Conservation (phyloP, 2,113 vertebrate genomes). For the Oxyura jamaicensis region DNA sequence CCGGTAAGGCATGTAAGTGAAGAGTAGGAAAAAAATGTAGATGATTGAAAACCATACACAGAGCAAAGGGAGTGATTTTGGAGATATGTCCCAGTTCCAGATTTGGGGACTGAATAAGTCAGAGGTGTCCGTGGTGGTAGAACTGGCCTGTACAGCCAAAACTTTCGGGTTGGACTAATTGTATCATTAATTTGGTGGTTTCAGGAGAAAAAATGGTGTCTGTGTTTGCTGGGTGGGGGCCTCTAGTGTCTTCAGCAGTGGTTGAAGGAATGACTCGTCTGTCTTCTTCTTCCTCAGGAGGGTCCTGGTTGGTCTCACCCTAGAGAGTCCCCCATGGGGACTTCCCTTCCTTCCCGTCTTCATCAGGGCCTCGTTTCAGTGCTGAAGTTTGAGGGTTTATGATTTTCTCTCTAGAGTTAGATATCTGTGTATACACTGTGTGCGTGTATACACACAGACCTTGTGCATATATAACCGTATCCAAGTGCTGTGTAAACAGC, state of each 20-base stretch:
- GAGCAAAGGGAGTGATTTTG: neutral
- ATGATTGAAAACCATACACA: neutral
- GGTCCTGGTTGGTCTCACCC: accelerated
- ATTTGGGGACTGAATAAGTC: neutral
- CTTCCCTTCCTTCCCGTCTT: neutral
- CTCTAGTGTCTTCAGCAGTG: neutral
- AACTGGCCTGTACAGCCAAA: neutral
- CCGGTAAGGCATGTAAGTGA: neutral
- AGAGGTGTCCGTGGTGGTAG: neutral
- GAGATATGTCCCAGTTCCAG: neutral
- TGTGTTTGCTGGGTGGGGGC: neutral
- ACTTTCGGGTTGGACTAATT: neutral
- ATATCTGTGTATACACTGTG: neutral
- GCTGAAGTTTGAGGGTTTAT: neutral
- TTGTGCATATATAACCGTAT: neutral
- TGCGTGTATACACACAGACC: no score
- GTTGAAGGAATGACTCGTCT: neutral
- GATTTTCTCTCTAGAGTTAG: neutral
- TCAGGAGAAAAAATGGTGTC: neutral
- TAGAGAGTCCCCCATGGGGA: no score
- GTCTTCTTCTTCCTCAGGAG: neutral
- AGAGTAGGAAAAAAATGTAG: neutral
- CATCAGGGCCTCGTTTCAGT: neutral
- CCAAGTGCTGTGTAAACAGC: neutral
- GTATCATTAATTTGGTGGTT: neutral